Evolutionary conservation across 2,113 vertebrate species (phyloP).

Genomic region (Callipepla californica): DNA sequence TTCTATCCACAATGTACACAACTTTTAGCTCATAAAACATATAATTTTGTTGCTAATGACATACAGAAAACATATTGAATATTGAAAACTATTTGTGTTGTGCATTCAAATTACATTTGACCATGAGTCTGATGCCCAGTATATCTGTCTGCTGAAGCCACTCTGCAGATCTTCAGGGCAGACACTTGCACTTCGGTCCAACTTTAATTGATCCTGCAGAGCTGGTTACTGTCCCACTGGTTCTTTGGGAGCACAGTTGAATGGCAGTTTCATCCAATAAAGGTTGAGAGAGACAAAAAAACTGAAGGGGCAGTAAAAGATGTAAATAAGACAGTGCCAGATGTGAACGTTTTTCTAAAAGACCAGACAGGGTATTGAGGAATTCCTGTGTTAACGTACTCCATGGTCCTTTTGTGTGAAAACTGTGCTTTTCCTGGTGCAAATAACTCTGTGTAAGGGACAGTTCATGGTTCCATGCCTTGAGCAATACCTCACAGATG

Average conservation of each 20-base stretch:
- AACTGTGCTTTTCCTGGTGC: not conserved
- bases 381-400: not conserved
- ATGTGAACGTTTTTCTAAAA: not conserved
- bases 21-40: not conserved
- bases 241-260: not conserved
- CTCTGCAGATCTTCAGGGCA: not conserved
- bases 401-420: not conserved
- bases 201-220: not conserved
- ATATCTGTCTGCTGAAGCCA: not conserved
- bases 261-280: not conserved
- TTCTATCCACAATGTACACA: not conserved
- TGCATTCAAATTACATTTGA: not conserved
- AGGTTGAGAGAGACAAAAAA: not conserved
- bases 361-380: not conserved
- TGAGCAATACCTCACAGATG: not conserved
- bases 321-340: no score
- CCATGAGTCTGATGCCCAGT: not conserved
- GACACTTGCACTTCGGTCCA: accelerated
- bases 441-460: not conserved
- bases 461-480: not conserved
- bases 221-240: not conserved
- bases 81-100: not conserved
- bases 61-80: not conserved
- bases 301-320: not conserved
- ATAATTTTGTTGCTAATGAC: not conserved